A percentile compares a stretch with the other conserved stretches of the same genome.
Conservation (phyloP, 2,888 invertebrate genomes). For the Eristalis tenax region DNA sequence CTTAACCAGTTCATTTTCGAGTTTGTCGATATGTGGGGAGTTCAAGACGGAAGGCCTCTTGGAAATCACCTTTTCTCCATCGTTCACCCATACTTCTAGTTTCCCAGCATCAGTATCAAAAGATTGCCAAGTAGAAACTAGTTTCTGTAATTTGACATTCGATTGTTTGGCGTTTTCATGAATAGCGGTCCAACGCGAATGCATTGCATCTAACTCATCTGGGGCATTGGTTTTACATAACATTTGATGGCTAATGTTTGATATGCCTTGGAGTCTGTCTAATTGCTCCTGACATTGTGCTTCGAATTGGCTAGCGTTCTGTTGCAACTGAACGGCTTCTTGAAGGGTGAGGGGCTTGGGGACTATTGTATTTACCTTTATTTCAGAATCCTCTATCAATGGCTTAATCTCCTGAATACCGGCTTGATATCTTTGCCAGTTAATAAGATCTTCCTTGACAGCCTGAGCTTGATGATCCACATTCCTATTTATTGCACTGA, state of each 20-base stretch:
- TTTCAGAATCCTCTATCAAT: constrained; percentile 93
- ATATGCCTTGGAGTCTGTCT: constrained; percentile 88
- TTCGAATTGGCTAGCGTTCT: constrained; percentile 87
- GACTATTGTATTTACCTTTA: constrained; percentile 84
- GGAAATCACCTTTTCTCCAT: constrained; percentile 85
- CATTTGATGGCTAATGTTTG: constrained; percentile 88
- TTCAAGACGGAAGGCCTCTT: constrained; percentile 85
- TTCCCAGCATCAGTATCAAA: constrained; percentile 90
- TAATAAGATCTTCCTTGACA: constrained; percentile 89
- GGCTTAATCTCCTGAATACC: constrained; percentile 91
- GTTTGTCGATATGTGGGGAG: constrained; percentile 87
- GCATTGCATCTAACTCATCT: constrained; percentile 92
- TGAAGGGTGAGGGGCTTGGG: constrained; percentile 89
- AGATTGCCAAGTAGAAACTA: constrained; percentile 90
- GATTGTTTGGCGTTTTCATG: constrained; percentile 90
- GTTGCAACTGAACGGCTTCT: constrained; percentile 91
- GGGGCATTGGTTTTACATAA: constrained; percentile 89
- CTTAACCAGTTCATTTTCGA: constrained; percentile 89
- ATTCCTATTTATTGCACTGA: constrained; percentile 88
- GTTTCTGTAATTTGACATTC: constrained; percentile 89
- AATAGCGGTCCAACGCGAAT: constrained; percentile 92
- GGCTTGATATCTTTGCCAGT: constrained; percentile 92
- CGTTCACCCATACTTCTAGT: constrained; percentile 89
- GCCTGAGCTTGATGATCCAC: constrained; percentile 89
- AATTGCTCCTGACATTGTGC: constrained; percentile 90